phyloP scores from a whole-genome alignment of 30 jellyfish, hydroid and myxozoan species.

The Phacellophora camtschatica region DNA sequence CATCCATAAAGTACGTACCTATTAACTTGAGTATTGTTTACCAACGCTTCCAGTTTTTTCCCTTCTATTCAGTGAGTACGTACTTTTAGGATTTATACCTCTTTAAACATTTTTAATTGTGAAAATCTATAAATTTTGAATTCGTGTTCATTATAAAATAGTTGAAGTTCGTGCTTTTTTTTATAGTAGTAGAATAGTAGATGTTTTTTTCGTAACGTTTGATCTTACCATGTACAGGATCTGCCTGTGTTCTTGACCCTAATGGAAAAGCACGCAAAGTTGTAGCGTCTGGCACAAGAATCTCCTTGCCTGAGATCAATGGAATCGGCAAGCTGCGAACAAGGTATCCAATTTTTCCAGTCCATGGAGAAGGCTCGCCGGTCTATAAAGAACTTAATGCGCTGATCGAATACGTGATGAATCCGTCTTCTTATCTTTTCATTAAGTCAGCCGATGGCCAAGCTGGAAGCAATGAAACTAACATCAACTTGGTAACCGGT shows the following conservation, averaged over 20 bases:
- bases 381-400: constrained; percentile 83
- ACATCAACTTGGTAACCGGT: constrained; percentile 26
- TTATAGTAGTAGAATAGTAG: no score
- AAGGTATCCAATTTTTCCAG: constrained; percentile 70
- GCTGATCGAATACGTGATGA: constrained; percentile 40
- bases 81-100: no score
- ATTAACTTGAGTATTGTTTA: no score
- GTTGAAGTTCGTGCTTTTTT: no score
- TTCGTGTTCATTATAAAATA: no score
- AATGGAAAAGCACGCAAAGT: constrained; percentile 36
- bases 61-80: no score
- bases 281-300: constrained; percentile 81
- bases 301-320: constrained; percentile 69
- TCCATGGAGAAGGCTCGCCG: constrained; percentile 82
- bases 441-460: constrained; percentile 26
- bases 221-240: no score
- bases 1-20: no score
- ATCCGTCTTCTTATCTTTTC: constrained; percentile 28
- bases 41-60: no score
- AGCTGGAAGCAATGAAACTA: background rate
- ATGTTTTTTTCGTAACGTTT: no score
- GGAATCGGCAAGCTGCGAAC: constrained; percentile 68
- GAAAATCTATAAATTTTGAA: no score
- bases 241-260: constrained; percentile 70
- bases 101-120: no score